Evolutionary conservation across 2,888 invertebrate species (phyloP), one percentile per base, ranked within the genome.

Genomic region (Stratiomys singularior): DNA sequence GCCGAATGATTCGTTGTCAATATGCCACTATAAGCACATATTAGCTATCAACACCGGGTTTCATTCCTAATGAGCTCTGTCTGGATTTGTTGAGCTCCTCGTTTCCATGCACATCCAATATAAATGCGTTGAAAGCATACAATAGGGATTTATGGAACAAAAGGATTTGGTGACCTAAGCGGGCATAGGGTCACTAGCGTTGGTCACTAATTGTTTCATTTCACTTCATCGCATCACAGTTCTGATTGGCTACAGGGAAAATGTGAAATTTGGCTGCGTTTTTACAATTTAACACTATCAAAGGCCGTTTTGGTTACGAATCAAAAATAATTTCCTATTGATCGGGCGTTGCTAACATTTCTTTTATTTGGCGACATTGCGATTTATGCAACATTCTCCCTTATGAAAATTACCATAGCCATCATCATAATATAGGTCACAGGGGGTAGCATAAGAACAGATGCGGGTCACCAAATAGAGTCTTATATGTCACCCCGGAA

Each of bases 391-490:
- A 5, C 28, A 21, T 37, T 21, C 23, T 69, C 69, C 30, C 47
- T 47, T 58, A 58, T 58, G 27, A 58, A 58, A 58, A 74, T 74
- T 58, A 21, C 74, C 58, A 72, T 21, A 27, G 74, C 74, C 74
- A 56, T 69, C 18, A 47, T 11, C 60, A 60, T 11, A 23, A 58
- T 74, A 60, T 74, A 74, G 74, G 74, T 74, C 74, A 74, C 74
- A 74, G 74, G 74, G 66, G 78, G 30, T 46, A 37, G 72, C 52
- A 28, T 72, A 25, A 63, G 66, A 72, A 78, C 78, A 78, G 78
- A 78, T 78, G 78, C 66, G 78, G 78, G 66, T 78, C 74, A 78
- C 69, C 69, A 58, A 77, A 77, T 67, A 60, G 25, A 63, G 58
- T 74, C 74, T 66, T 66, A 66, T 44, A 21, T 27, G 44, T 66